Percentiles rank a stretch among this genome's conserved stretches.
phyloP scores from a whole-genome alignment of 2,888 invertebrate genomes.

The Drosophila eohydei region DNA sequence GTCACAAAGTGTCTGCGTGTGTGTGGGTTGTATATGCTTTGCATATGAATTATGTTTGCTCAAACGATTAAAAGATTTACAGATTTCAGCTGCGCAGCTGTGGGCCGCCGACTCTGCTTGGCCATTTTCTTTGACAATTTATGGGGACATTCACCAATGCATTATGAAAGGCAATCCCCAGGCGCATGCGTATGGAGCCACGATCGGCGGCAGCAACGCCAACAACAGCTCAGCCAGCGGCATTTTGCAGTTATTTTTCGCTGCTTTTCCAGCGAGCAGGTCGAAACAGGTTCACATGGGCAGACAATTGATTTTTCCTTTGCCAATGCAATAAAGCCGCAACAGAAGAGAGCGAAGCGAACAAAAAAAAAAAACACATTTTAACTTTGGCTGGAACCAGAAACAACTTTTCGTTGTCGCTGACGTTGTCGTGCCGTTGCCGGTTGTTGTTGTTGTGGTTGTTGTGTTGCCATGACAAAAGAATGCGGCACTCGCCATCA shows the following conservation, averaged over 20 bases:
- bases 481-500: slow-evolving; percentile 81
- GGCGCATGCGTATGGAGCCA: slow-evolving; percentile 52
- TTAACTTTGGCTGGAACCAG: slow-evolving; percentile 65
- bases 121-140: slow-evolving; percentile 30
- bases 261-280: slow-evolving; percentile 49
- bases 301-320: slow-evolving; percentile 78
- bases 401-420: slow-evolving; percentile 68
- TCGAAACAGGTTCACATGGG: slow-evolving; percentile 62
- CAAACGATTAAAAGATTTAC: slow-evolving; percentile 47
- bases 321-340: slow-evolving; percentile 56
- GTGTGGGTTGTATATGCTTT: slow-evolving; percentile 39
- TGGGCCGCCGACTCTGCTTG: slow-evolving; percentile 19
- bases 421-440: slow-evolving; percentile 67
- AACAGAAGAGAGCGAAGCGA: slow-evolving; percentile 16
- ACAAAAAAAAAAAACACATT: slow-evolving; percentile 9
- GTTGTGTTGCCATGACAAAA: slow-evolving; percentile 81
- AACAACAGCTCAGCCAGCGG: slow-evolving; percentile 46
- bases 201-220: slow-evolving; percentile 16
- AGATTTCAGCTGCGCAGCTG: slow-evolving; percentile 37
- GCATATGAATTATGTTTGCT: slow-evolving; percentile 58
- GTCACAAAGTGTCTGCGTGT: slow-evolving; percentile 31
- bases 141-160: slow-evolving; percentile 59
- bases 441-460: slow-evolving; percentile 55
- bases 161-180: slow-evolving; percentile 54
- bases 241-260: slow-evolving; percentile 67